A percentile compares a stretch with the other conserved stretches of the same genome.
These are phyloP conservation scores for Pseudachorutes palmiensis DNA, from an alignment of 1,140 invertebrate species.

Conservation along the genomic window DNA sequence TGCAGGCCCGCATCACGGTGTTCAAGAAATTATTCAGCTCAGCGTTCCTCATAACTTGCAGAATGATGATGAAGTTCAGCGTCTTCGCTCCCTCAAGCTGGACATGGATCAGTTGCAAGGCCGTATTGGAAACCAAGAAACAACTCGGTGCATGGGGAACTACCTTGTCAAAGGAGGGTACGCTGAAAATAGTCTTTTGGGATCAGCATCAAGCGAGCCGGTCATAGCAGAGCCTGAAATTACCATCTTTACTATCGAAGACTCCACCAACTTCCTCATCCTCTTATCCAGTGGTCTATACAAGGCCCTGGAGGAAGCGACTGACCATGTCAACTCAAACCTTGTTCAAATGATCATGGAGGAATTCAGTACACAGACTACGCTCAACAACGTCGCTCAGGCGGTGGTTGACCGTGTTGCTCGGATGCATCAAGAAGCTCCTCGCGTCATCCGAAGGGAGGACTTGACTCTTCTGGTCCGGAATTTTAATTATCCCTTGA, in stretches of 20 bases:
- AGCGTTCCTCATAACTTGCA: constrained; percentile 72
- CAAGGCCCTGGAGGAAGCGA: constrained; percentile 72
- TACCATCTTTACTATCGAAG: constrained; percentile 66
- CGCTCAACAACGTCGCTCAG: constrained; percentile 72
- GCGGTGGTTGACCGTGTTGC: constrained; percentile 78
- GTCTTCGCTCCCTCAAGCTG: constrained; percentile 63
- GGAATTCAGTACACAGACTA: constrained; percentile 69
- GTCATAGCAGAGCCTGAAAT: constrained; percentile 77
- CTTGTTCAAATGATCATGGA: constrained; percentile 69
- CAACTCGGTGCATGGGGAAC: constrained; percentile 77
- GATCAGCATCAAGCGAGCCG: constrained; percentile 60
- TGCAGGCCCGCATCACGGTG: constrained; percentile 67
- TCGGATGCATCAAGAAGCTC: constrained; percentile 64
- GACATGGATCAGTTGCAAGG: constrained; percentile 54
- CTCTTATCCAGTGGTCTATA: constrained; percentile 78
- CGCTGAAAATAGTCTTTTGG: constrained; percentile 67
- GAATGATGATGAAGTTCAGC: constrained; percentile 72
- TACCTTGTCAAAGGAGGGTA: constrained; percentile 79
- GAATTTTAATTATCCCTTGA: constrained; percentile 74
- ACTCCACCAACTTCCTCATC: constrained; percentile 69
- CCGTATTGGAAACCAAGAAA: constrained; percentile 58
- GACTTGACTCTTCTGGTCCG: constrained; percentile 77
- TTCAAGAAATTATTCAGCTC: constrained; percentile 69
- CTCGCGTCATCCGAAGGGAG: constrained; percentile 51
- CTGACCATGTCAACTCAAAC: constrained; percentile 64